Conservation (phyloP, 2,113 vertebrate genomes). For the Semicossyphus pulcher region DNA sequence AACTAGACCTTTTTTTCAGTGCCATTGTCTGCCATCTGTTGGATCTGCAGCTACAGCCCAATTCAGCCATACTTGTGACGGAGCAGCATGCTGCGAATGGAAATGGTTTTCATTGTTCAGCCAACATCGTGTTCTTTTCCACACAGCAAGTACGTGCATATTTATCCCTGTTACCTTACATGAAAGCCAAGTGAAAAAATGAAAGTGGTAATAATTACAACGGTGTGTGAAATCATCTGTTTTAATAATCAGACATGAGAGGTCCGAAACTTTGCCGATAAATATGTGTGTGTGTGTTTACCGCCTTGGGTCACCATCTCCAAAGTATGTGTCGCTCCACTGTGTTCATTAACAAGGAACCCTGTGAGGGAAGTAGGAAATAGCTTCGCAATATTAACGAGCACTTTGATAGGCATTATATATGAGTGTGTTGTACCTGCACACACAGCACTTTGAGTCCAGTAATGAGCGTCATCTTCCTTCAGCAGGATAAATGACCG, state of each 20-base stretch:
- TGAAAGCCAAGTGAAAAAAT: slow-evolving; percentile 11
- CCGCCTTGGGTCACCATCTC: slow-evolving; percentile 25
- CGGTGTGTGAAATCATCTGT: background rate
- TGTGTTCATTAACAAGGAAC: slow-evolving; percentile 2
- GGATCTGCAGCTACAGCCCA: slow-evolving; percentile 1
- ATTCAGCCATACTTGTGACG: background rate
- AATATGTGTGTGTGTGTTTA: background rate
- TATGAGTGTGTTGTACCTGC: slow-evolving; percentile 55
- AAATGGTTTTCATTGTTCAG: background rate
- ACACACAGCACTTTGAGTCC: slow-evolving; percentile 66
- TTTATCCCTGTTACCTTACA: background rate
- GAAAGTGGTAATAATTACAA: background rate
- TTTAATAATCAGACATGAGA: slow-evolving; percentile 3
- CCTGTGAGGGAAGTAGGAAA: slow-evolving; percentile 32
- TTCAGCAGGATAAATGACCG: slow-evolving; percentile 55
- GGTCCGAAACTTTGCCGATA: background rate
- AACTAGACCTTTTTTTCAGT: slow-evolving; percentile 5
- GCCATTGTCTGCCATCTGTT: slow-evolving; percentile 39
- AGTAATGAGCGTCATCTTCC: slow-evolving; percentile 58
- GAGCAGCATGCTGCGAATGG: background rate
- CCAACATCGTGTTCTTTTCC: background rate
- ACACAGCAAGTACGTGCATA: no score
- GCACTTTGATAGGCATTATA: slow-evolving; percentile 67
- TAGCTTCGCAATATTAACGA: slow-evolving; percentile 65
- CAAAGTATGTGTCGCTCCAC: slow-evolving; percentile 14